Base-by-base conservation (phyloP, 2,113 vertebrate species). In the Ceyx melanurus region DNA sequence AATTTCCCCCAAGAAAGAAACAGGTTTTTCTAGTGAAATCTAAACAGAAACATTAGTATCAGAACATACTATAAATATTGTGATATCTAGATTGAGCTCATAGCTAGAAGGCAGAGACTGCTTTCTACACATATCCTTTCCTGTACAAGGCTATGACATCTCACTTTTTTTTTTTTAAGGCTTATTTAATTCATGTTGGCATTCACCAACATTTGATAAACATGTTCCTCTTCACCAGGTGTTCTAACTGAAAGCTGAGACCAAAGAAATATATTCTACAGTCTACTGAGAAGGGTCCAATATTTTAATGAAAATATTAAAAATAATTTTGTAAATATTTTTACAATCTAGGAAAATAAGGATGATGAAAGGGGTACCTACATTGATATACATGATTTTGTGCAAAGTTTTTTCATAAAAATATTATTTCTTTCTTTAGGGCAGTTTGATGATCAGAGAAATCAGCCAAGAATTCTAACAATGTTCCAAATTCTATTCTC, bases 191-290 rank as follows among this genome's bases (percentile, higher is more conserved):
- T 94, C 89, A 93, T 95, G 95, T 93, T 97, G 93, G 97, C 97
- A 97, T 97, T 92, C 94, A 90, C 90, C 96, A 97, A 97, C 89
- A 67, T 97, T 97, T 97, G 95, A 97, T 97, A 98, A 98, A 97
- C 97, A 97, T 96, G 96, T 97, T 90, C 96, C 73, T 97, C 88
- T 90, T 95, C 80, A 93, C 88, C 92, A 97, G 95, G 95, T 98
- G 94, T 94, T 97, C 91, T 96, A 96, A 95, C 76, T 90, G 78
- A 94, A 96, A 94, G 74, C 92, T 87, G 84, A 92, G 90, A 93
- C 86, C 82, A 71, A 67, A 7, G 1, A 93, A 93, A 87, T 80
- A 28, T 40, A 94, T 82, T 82, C 74, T 77, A 40, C 48, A 83
- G 92, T 83, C 88, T 89, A 71, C 73, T 95, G 51, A 80, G 54